Evolutionary conservation across 2,888 invertebrate genomes (phyloP).

Genomic region (Amiota communis): DNA sequence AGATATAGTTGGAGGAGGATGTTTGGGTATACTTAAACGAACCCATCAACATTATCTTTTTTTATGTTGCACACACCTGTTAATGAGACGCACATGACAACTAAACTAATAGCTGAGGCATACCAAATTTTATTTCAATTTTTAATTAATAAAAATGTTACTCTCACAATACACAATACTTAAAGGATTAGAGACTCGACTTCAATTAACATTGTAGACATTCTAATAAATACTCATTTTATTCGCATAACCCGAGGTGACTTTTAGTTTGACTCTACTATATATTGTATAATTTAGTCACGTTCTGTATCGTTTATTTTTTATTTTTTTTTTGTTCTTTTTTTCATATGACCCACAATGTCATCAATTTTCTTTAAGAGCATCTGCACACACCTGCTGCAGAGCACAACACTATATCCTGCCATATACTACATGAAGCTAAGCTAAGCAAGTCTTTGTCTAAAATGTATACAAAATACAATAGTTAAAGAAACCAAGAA

Average conservation of each 20-base stretch:
- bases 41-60: neutral
- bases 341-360: constrained; percentile 6
- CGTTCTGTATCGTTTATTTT: constrained; percentile 11
- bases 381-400: neutral
- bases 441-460: constrained; percentile 1
- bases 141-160: neutral
- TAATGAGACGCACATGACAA: neutral
- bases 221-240: constrained; percentile 7
- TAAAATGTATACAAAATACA: neutral
- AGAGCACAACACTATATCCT: too few species aligned
- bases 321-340: neutral
- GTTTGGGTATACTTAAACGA: neutral
- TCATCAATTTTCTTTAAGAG: constrained; percentile 21
- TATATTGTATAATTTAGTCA: constrained; percentile 5
- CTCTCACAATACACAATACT: too few species aligned
- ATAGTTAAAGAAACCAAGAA: neutral
- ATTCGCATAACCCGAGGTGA: constrained; percentile 8
- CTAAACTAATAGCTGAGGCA: neutral
- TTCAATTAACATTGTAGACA: neutral
- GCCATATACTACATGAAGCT: neutral
- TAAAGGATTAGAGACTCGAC: too few species aligned
- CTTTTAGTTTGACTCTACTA: neutral
- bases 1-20: neutral
- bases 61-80: neutral
- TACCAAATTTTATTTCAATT: neutral